A percentile compares a stretch with the other conserved stretches of the same genome.
phyloP scores from a whole-genome alignment of 2,113 vertebrate genomes.

The Erinaceus europaeus region DNA sequence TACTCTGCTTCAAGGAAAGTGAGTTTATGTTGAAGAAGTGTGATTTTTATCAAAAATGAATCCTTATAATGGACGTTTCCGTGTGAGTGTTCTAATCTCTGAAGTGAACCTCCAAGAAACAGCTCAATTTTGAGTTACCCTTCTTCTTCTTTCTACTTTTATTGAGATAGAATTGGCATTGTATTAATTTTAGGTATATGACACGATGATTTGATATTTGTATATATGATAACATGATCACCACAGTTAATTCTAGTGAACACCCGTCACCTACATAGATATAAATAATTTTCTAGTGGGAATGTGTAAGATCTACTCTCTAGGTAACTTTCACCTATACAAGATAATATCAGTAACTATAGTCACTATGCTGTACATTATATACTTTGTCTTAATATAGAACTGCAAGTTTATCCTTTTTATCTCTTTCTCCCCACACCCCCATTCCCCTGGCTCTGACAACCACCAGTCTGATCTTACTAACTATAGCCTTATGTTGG shows the following conservation, averaged over 20 bases:
- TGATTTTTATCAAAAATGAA: conserved; percentile 16
- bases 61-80: not conserved
- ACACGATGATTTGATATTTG: not conserved
- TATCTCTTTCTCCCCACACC: not conserved
- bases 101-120: conserved; percentile 18
- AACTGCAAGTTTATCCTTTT: not conserved
- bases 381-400: not conserved
- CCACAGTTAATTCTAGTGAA: not conserved
- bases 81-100: conserved; percentile 15
- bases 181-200: not conserved
- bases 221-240: not conserved
- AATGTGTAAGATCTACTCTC: not conserved
- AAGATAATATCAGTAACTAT: not conserved
- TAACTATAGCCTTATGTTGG: not conserved
- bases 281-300: not conserved
- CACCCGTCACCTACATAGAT: not conserved
- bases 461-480: not conserved
- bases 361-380: not conserved
- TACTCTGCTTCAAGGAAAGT: conserved; percentile 16
- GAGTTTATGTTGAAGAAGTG: conserved; percentile 4
- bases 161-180: not conserved
- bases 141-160: not conserved
- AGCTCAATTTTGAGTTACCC: not conserved
- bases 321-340: not conserved
- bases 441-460: not conserved